Evolutionary conservation across 2,113 vertebrate species (phyloP).

Genomic region (Strigops habroptila): DNA sequence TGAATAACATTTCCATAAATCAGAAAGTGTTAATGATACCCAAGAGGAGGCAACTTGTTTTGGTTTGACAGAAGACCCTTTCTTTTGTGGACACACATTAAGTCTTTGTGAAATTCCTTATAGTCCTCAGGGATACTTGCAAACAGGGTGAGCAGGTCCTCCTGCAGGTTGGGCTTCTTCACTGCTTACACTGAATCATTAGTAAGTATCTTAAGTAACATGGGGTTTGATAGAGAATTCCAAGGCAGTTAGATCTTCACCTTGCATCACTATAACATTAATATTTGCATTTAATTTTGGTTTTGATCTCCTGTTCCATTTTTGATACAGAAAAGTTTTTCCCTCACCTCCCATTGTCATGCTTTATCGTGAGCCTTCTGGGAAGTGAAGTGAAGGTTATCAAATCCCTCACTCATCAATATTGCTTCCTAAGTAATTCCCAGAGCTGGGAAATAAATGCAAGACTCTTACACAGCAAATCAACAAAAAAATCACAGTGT

Average conservation of each 20-base stretch:
- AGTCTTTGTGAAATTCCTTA: neutral
- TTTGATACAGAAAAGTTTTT: neutral
- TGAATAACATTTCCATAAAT: neutral
- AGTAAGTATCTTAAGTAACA: neutral
- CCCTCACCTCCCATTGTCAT: neutral
- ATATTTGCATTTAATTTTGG: neutral
- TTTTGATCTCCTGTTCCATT: neutral
- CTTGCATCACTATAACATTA: neutral
- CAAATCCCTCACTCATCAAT: neutral
- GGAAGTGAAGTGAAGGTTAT: neutral
- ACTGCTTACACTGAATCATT: neutral
- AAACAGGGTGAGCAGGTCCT: neutral
- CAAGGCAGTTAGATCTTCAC: neutral
- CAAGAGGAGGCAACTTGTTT: neutral
- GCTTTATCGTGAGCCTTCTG: neutral
- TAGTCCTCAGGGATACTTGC: neutral
- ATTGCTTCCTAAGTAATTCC: neutral
- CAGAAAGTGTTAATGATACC: neutral
- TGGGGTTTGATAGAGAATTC: neutral
- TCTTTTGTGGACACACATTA: neutral
- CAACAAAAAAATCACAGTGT: neutral
- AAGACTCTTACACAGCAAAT: neutral
- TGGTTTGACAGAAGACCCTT: neutral
- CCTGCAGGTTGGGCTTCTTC: neutral
- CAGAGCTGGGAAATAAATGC: neutral